Percentiles rank a stretch among this genome's conserved stretches.
These are phyloP conservation scores for Dendronephthya gigantea DNA, from an alignment of 64 coral and sea anemone genomes.

Conservation along the genomic window DNA sequence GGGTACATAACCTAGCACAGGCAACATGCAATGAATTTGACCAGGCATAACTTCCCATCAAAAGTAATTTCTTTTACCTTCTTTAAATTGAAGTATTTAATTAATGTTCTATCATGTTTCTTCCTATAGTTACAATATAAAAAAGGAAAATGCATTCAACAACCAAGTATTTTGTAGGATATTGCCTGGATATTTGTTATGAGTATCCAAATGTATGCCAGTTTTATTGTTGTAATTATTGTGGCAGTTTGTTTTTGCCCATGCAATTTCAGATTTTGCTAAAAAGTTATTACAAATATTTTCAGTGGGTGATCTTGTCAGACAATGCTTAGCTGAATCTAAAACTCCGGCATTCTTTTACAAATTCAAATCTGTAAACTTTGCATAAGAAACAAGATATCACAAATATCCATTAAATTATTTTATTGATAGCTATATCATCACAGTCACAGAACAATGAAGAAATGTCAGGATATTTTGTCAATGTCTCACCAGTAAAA, in stretches of 20 bases:
- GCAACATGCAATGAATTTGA: background rate
- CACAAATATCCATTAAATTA: too few species aligned
- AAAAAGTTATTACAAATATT: background rate
- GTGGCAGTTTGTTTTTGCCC: too few species aligned
- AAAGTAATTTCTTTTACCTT: background rate
- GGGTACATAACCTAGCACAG: background rate
- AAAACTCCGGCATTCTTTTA: too few species aligned
- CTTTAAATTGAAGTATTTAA: background rate
- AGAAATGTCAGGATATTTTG: constrained; percentile 35
- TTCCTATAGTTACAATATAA: background rate
- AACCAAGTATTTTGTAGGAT: background rate
- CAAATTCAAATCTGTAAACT: too few species aligned
- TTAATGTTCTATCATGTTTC: background rate
- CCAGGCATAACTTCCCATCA: background rate
- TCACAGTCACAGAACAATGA: constrained; percentile 16
- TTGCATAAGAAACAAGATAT: too few species aligned
- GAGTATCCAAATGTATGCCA: background rate
- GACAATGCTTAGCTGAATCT: too few species aligned
- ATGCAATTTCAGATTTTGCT: background rate
- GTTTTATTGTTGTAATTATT: background rate
- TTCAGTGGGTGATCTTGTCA: too few species aligned
- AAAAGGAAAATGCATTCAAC: background rate
- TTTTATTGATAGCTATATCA: background rate
- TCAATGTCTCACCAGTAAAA: constrained; percentile 41
- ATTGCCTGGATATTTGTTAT: background rate